These are phyloP conservation scores for Mylabris phalerata DNA, from an alignment of 1,140 invertebrate species.

Conservation along the genomic window DNA sequence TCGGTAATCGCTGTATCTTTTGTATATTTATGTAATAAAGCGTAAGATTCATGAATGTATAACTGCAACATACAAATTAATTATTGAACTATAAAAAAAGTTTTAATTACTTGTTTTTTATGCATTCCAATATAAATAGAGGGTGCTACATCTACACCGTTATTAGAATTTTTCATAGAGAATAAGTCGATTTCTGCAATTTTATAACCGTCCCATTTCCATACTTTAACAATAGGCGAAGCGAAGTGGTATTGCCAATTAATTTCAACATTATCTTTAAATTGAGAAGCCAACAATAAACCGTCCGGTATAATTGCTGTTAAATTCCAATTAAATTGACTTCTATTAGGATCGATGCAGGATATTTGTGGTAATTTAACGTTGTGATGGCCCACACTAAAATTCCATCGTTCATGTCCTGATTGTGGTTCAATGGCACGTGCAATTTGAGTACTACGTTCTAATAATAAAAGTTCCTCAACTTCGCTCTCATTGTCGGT, in stretches of 20 bases:
- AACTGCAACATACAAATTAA: slow-evolving; percentile 47
- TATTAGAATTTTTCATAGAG: slow-evolving; percentile 14
- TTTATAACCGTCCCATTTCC: slow-evolving; percentile 59
- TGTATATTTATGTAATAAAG: slow-evolving; percentile 37
- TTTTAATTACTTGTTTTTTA: slow-evolving; percentile 45
- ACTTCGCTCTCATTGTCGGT: slow-evolving; percentile 43
- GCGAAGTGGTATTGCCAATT: slow-evolving; percentile 73
- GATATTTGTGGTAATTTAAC: slow-evolving; percentile 52
- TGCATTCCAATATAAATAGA: slow-evolving; percentile 82
- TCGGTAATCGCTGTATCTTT: slow-evolving; percentile 30
- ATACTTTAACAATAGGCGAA: slow-evolving; percentile 77
- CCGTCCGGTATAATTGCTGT: slow-evolving; percentile 70
- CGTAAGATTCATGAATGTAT: slow-evolving; percentile 67
- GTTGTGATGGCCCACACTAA: slow-evolving; percentile 85
- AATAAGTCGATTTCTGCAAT: slow-evolving; percentile 72
- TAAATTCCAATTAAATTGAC: slow-evolving; percentile 48
- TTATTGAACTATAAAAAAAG: too few species aligned
- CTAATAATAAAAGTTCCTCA: slow-evolving; percentile 69
- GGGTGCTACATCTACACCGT: slow-evolving; percentile 43
- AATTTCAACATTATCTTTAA: slow-evolving; percentile 47
- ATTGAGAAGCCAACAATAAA: slow-evolving; percentile 56
- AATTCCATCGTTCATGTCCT: slow-evolving; percentile 92
- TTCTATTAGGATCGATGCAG: slow-evolving; percentile 33
- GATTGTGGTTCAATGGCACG: slow-evolving; percentile 75
- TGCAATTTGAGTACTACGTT: slow-evolving; percentile 76